Percentiles rank a stretch among this genome's conserved stretches.
phyloP scores from a whole-genome alignment of 2,888 invertebrate species.

The Drosophila anomalata region DNA sequence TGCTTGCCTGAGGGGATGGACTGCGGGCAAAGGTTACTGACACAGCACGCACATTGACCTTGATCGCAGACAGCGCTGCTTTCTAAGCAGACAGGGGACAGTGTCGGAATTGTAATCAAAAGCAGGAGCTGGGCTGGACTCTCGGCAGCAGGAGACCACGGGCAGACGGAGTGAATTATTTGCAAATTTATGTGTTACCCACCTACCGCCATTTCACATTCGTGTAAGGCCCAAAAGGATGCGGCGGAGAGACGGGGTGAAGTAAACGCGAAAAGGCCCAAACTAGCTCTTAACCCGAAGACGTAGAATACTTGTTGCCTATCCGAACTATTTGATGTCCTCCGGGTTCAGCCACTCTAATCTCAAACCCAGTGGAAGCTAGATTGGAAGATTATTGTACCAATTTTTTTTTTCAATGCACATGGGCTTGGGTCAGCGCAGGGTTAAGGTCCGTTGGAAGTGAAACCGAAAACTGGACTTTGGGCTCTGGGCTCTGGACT shows the following conservation, averaged over 20 bases:
- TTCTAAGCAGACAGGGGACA: conserved; percentile 13
- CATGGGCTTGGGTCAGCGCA: conserved; percentile 2
- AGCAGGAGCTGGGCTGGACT: conserved; percentile 14
- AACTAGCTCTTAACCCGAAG: not conserved
- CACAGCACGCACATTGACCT: conserved; percentile 80
- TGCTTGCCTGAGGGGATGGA: conserved; percentile 38
- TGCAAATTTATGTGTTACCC: conserved; percentile 68
- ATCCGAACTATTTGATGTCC: no score
- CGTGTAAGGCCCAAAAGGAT: conserved; percentile 54
- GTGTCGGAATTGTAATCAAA: conserved; percentile 18
- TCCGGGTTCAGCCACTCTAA: no score
- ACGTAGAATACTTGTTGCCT: not conserved
- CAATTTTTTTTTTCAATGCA: not conserved
- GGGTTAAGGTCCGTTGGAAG: conserved; percentile 50
- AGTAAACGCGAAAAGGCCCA: not conserved
- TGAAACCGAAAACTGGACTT: conserved; percentile 76
- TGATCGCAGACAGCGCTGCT: conserved; percentile 59
- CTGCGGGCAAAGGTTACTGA: conserved; percentile 76
- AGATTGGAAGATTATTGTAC: not conserved
- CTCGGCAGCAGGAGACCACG: conserved; percentile 14
- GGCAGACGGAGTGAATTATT: conserved; percentile 67
- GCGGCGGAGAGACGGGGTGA: not conserved
- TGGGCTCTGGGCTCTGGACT: conserved; percentile 55
- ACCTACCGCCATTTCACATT: conserved; percentile 74
- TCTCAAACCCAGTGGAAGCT: no score